A percentile compares a stretch with the other conserved stretches of the same genome.
These are phyloP conservation scores for Ctenochaetus hawaiiensis DNA, from an alignment of 2,797 vertebrate species.

Conservation along the genomic window DNA sequence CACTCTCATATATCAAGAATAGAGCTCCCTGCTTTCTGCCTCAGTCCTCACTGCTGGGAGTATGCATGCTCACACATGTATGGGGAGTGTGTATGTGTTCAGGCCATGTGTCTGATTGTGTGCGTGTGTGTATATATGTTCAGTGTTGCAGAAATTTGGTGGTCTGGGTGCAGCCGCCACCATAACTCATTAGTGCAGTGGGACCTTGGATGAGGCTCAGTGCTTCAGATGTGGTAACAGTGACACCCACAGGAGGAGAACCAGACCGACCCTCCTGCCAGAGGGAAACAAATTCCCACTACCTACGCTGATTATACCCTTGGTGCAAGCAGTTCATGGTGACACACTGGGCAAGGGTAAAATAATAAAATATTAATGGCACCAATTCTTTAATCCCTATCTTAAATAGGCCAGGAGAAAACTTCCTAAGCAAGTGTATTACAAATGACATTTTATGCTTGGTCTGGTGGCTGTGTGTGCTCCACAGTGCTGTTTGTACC, in stretches of 20 bases:
- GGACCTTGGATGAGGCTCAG: constrained; percentile 58
- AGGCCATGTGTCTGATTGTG: constrained; percentile 46
- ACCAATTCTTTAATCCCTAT: constrained; percentile 57
- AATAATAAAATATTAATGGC: constrained; percentile 74
- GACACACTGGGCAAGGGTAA: constrained; percentile 70
- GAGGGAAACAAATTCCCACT: constrained; percentile 57
- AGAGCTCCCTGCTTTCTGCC: constrained; percentile 27
- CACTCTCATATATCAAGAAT: constrained; percentile 13
- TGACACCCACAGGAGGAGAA: constrained; percentile 85
- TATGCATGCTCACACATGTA: constrained; percentile 33
- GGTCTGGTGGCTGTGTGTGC: constrained; percentile 35
- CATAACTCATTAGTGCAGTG: constrained; percentile 72
- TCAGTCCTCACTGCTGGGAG: constrained; percentile 31
- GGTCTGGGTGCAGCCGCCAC: constrained; percentile 64
- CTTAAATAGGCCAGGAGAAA: constrained; percentile 73
- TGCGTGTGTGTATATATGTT: constrained; percentile 50
- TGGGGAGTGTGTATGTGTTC: constrained; percentile 37
- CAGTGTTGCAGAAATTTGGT: constrained; percentile 66
- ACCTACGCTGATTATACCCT: constrained; percentile 65
- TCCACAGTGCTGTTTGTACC: constrained; percentile 39
- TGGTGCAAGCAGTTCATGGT: constrained; percentile 61
- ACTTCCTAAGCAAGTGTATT: constrained; percentile 59
- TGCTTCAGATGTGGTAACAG: constrained; percentile 82
- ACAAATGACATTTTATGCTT: constrained; percentile 53
- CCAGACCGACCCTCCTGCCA: constrained; percentile 37